Evolutionary conservation across 2,797 vertebrate genomes (phyloP), one percentile per base, ranked within the genome.

Genomic region (Dipus sagitta): DNA sequence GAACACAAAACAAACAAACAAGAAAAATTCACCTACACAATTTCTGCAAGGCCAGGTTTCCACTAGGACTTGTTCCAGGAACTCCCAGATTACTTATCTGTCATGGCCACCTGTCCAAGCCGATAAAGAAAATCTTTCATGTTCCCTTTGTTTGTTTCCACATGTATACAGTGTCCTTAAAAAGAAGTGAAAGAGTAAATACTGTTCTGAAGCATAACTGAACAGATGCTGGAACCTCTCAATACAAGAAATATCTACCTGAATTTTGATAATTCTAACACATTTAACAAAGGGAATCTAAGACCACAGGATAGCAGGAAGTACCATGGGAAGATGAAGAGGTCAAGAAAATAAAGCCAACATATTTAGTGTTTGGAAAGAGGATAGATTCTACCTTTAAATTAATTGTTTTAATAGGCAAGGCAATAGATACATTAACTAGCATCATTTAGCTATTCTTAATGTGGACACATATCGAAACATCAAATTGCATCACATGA

Each of bases 151-250:
- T 77, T 92, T 85, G 24, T 85, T 58, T 85, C 17, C 28, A 88
- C 24, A 75, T 28, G 67, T 11, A 85, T 3, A 90, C 15, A 72
- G 8, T 87, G 47, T 60, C 30, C 58, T 67, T 72, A 71, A 94
- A 67, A 88, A 76, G 60, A 38, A 91, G 62, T 6, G n/a, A 76
- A 89, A 91, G 47, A 88, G 65, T 92, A 79, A 86, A 84, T 14
- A 75, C 0, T 58, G 13, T 58, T 67, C 23, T 47, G 77, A 93
- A 42, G n/a, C 32, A 88, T 58, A 67, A 75, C 67, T 79, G 20
- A 92, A 92, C 47, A 79, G 21, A 70, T 74, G n/a, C 13, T 81
- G 58, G 12, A 62, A 60, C 47, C n/a, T 88, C 26, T 34, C 54
- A 83, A 28, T 10, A 67, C 12, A 30, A 42, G 14, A 60, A 72